Base-by-base conservation (phyloP, 1,140 invertebrate genomes). In the Tetragnatha versicolor region DNA sequence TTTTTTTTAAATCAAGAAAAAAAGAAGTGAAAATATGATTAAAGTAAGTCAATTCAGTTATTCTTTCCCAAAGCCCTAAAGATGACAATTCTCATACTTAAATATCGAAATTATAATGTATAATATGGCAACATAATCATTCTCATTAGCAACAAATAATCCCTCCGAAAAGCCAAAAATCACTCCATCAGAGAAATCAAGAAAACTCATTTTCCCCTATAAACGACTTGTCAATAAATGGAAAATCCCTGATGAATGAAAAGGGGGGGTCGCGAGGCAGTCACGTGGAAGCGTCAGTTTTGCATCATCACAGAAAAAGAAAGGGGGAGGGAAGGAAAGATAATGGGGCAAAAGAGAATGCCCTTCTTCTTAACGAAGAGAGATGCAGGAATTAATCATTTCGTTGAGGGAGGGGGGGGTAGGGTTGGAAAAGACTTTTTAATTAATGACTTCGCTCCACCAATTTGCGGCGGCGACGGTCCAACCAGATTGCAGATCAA, bases 361-460 rank as follows among this genome's bases (percentile, higher is more conserved):
- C 70, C 35, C 47, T 39, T 47, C 35, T 33, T 37, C 69, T 51
- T 73, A 73, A 76, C 58, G 73, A 75, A 55, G 27, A 75, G 25
- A 35, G 37, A 42, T 12, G 14, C 12, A 12, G 53, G 60, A 76
- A 76, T 76, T 76, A 76, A 76, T 76, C 73, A 76, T 76, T 76
- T 76, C 66, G 73, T 76, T 65, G n/a, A 27, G 37, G 73, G 73
- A 65, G 66, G n/a, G n/a, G n/a, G n/a, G n/a, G n/a, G n/a, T n/a
- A n/a, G n/a, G n/a, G n/a, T n/a, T n/a, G n/a, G n/a, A 76, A 76
- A 61, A 76, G 58, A 65, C 73, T 76, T 76, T 76, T 76, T 76
- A 76, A 76, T 76, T 76, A 76, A 76, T 76, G 73, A 65, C 73
- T 65, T 33, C 60, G 29, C 42, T 65, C 73, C 60, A 22, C 60